These are phyloP conservation scores for Perognathus longimembris DNA, from an alignment of 2,113 vertebrate genomes.

Conservation along the genomic window DNA sequence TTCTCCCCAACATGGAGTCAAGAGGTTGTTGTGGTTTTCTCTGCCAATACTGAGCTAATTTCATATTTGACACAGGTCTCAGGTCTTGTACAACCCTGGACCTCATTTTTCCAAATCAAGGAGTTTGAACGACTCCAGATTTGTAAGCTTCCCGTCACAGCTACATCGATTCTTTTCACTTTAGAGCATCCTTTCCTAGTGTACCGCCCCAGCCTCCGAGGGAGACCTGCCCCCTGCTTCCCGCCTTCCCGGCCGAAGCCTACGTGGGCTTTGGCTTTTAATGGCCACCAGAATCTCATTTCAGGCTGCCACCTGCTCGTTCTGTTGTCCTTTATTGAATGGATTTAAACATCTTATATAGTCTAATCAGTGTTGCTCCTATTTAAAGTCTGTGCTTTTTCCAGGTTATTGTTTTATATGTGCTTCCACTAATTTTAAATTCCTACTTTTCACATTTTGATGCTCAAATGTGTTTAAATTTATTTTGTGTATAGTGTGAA, in stretches of 20 bases:
- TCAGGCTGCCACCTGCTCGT: background rate
- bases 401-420: background rate
- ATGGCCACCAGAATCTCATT: background rate
- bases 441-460: constrained; percentile 17
- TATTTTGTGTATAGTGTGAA: background rate
- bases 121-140: background rate
- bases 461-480: background rate
- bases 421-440: constrained; percentile 13
- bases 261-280: background rate
- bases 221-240: background rate
- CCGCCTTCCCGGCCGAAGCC: background rate
- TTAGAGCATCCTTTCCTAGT: background rate
- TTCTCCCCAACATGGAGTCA: background rate
- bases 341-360: background rate
- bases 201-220: background rate
- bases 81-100: background rate
- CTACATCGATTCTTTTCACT: background rate
- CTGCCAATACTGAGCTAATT: background rate
- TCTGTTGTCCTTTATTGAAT: background rate
- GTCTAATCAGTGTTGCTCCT: background rate
- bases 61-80: background rate
- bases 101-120: background rate
- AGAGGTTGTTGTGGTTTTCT: background rate
- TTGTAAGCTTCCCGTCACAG: background rate
- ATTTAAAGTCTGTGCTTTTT: background rate